phyloP scores from a whole-genome alignment of 2,797 vertebrate species.

The Xenentodon cancila region DNA sequence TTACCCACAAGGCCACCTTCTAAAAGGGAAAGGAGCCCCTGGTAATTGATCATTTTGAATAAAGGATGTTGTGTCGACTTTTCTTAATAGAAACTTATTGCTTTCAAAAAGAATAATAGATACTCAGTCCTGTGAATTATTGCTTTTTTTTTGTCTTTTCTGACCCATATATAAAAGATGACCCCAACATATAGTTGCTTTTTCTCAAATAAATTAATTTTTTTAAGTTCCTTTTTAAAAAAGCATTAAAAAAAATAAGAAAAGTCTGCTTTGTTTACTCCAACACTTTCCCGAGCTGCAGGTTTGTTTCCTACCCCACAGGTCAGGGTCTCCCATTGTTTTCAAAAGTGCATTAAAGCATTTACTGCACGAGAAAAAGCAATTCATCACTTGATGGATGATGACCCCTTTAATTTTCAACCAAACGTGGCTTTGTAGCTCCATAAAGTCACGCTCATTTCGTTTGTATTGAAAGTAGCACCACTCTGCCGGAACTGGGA shows the following conservation, averaged over 20 bases:
- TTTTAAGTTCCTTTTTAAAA: neutral
- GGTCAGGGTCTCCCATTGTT: slow-evolving; percentile 62
- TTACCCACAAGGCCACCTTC: too few relatives aligned
- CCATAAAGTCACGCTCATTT: slow-evolving; percentile 52
- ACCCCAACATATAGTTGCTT: neutral
- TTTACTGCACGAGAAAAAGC: slow-evolving; percentile 37
- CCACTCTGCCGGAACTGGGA: slow-evolving; percentile 45
- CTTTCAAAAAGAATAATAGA: too few relatives aligned
- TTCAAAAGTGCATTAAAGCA: slow-evolving; percentile 60
- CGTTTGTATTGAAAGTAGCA: slow-evolving; percentile 53
- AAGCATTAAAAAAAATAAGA: too few relatives aligned
- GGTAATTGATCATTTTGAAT: too few relatives aligned
- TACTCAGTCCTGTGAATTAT: too few relatives aligned
- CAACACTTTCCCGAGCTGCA: slow-evolving; percentile 17
- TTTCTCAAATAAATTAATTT: neutral
- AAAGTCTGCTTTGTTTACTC: too few relatives aligned
- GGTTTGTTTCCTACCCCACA: slow-evolving; percentile 28
- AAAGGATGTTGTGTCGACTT: too few relatives aligned
- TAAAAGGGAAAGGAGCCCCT: too few relatives aligned
- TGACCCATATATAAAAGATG: too few relatives aligned
- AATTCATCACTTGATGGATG: slow-evolving; percentile 74
- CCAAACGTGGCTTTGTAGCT: slow-evolving; percentile 50
- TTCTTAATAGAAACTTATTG: too few relatives aligned
- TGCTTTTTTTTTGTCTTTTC: too few relatives aligned
- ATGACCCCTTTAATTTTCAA: slow-evolving; percentile 57